Percentiles rank a stretch among this genome's conserved stretches.
These are phyloP conservation scores for Drosophila saltans DNA, from an alignment of 1,140 invertebrate species.

Conservation along the genomic window DNA sequence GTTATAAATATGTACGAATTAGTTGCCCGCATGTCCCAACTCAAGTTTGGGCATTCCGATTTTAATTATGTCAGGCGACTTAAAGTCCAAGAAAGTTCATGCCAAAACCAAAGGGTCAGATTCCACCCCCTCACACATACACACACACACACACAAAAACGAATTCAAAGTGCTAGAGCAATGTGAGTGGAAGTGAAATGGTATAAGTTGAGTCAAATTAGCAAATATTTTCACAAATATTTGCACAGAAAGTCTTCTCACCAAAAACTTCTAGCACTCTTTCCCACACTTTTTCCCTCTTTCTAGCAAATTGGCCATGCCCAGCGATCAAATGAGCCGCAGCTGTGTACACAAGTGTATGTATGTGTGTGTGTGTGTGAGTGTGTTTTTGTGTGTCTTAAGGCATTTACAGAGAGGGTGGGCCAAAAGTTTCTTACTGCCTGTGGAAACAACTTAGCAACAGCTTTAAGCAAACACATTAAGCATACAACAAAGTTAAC, in stretches of 20 bases:
- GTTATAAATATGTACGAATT: not conserved
- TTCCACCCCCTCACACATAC: too few species aligned
- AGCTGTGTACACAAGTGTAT: slow-evolving; percentile 68
- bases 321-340: slow-evolving; percentile 75
- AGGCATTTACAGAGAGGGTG: slow-evolving; percentile 35
- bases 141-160: too few species aligned
- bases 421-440: slow-evolving; percentile 13
- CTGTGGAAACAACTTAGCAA: slow-evolving; percentile 55
- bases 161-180: too few species aligned
- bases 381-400: slow-evolving; percentile 21
- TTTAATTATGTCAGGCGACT: slow-evolving; percentile 44
- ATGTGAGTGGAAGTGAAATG: not conserved
- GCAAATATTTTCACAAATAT: slow-evolving; percentile 70
- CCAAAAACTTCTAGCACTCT: too few species aligned
- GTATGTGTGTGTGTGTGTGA: slow-evolving; percentile 2
- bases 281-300: not conserved
- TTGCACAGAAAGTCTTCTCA: slow-evolving; percentile 57
- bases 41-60: slow-evolving; percentile 13
- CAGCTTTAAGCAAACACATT: slow-evolving; percentile 44
- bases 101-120: slow-evolving; percentile 13
- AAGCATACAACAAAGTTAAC: slow-evolving; percentile 44
- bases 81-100: slow-evolving; percentile 14
- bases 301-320: slow-evolving; percentile 62
- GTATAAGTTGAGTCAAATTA: slow-evolving; percentile 66
- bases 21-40: slow-evolving; percentile 21